Evolutionary conservation across 2,113 vertebrate genomes (phyloP), one percentile per base, ranked within the genome.

Genomic region (Clarias macrocephalus): DNA sequence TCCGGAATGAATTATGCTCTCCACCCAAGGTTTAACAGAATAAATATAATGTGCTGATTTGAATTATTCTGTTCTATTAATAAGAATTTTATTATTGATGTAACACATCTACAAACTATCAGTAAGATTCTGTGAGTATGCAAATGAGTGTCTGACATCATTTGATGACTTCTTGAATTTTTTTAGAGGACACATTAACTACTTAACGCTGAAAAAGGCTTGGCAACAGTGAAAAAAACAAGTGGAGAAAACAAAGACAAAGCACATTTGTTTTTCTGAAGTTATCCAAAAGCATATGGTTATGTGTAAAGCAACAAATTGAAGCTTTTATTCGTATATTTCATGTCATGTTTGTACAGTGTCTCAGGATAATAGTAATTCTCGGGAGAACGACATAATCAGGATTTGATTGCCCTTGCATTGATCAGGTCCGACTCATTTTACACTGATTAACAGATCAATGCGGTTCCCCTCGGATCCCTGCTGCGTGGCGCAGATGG

Each of bases 361-460:
- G 2, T 42, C 70, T 73, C 19, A 3, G 18, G 70, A 23, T 21
- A 73, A 42, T 10, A 23, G 70, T 11, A 73, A 23, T 21, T 42
- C 70, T 56, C 12, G 1, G 23, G 12, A 77, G 54, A 15, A 54
- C 56, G 75, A 56, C 73, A 76, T 54, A 21, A 10, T n/a, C 75
- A n/a, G 4, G 42, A 13, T n/a, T 28, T 30, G 73, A 76, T 52
- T 52, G 73, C 42, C 25, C 52, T 33, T 62, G 19, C 19, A 60
- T 42, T 25, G 80, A 81, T 81, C 80, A 63, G 66, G 30, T 56
- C 19, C 25, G 23, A 33, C n/a, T 52, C 19, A n/a, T 63, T 81
- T 63, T 63, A 30, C 57, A 42, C 80, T 16, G 80, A 63, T 81
- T 63, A 42, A 42, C 33, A 81, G 57, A 81, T 63, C 80, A 86